A percentile compares a stretch with the other conserved stretches of the same genome.
These are phyloP conservation scores for Scartelaos histophorus DNA, from an alignment of 2,113 vertebrate genomes.

Conservation along the genomic window DNA sequence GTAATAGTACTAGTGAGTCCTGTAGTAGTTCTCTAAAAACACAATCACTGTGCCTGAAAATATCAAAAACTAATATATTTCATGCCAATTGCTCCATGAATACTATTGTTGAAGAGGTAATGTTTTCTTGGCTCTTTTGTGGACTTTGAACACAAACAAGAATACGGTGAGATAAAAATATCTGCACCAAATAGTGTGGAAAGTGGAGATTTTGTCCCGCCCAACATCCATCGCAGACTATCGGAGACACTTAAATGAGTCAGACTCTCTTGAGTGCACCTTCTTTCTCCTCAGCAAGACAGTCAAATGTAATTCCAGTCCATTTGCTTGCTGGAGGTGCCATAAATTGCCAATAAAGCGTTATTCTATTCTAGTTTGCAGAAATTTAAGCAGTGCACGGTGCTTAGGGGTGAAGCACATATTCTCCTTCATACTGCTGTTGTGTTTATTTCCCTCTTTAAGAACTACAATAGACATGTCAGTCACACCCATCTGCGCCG, in stretches of 20 bases:
- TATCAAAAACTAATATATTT: neutral
- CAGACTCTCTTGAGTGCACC: conserved; percentile 11
- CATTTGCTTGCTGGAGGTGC: neutral
- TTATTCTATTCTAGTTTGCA: neutral
- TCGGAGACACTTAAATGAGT: conserved; percentile 10
- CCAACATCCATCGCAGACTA: neutral
- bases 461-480: conserved; percentile 1
- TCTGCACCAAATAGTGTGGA: conserved; percentile 7
- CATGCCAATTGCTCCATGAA: neutral
- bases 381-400: neutral
- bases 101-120: neutral
- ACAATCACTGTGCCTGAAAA: neutral
- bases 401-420: neutral
- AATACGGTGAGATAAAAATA: conserved; percentile 18
- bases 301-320: conserved; percentile 3
- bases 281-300: conserved; percentile 8
- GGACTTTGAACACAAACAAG: neutral
- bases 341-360: conserved; percentile 1
- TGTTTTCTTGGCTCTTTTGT: neutral
- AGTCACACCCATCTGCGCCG: neutral
- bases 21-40: too few species aligned
- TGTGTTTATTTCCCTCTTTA: neutral
- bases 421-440: conserved; percentile 4
- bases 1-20: too few species aligned
- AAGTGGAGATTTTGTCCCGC: conserved; percentile 1